These are phyloP conservation scores for Campylomormyrus tamandua DNA, from an alignment of 2,113 vertebrate species.

Conservation along the genomic window DNA sequence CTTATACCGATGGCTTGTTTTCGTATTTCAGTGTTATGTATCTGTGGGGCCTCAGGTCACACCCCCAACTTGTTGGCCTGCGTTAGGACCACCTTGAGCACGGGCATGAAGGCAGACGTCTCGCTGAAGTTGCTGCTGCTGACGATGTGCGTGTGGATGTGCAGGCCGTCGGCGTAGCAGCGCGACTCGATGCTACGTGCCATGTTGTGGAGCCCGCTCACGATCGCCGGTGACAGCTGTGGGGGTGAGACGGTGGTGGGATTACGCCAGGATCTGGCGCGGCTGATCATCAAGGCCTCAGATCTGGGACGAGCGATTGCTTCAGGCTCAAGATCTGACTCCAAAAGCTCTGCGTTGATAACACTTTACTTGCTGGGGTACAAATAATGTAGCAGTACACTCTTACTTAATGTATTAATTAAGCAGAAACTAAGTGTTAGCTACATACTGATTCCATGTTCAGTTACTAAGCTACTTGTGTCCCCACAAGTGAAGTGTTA, in stretches of 20 bases:
- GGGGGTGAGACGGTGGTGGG: slow-evolving; percentile 25
- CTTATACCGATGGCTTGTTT: slow-evolving; percentile 26
- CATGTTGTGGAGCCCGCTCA: slow-evolving; percentile 83
- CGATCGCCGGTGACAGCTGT: slow-evolving; percentile 85
- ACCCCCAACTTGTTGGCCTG: slow-evolving; percentile 91
- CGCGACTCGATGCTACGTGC: slow-evolving; percentile 76
- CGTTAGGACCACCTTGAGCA: slow-evolving; percentile 92
- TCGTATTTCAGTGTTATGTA: neutral
- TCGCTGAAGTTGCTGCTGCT: slow-evolving; percentile 98
- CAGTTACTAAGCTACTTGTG: too few relatives aligned
- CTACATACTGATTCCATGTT: too few relatives aligned
- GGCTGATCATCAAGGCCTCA: neutral
- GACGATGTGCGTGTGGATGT: slow-evolving; percentile 92
- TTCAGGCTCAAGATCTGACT: neutral
- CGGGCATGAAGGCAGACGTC: slow-evolving; percentile 96
- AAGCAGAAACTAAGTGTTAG: neutral
- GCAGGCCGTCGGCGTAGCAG: slow-evolving; percentile 78
- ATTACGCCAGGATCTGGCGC: neutral
- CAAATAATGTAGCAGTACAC: neutral
- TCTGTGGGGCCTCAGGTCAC: slow-evolving; percentile 35
- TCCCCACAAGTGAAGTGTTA: neutral
- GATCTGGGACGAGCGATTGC: neutral
- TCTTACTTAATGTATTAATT: neutral
- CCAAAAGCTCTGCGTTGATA: neutral
- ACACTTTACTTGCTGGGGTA: neutral